phyloP scores from a whole-genome alignment of 1,140 invertebrate genomes.

The Ooceraea biroi region DNA sequence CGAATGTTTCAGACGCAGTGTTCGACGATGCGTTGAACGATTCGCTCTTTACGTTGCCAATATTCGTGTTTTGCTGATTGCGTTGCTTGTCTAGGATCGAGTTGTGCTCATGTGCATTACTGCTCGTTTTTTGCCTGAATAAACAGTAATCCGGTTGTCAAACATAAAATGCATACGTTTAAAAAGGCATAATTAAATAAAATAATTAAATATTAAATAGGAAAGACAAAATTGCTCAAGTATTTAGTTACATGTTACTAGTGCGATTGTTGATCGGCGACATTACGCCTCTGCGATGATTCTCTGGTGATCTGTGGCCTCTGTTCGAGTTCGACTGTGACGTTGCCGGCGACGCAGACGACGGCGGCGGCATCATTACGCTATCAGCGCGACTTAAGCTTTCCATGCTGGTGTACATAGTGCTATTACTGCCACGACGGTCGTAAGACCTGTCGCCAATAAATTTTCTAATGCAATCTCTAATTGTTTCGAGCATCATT shows the following conservation, averaged over 20 bases:
- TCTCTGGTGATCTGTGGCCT: constrained; percentile 72
- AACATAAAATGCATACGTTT: not conserved
- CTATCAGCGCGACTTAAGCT: constrained; percentile 83
- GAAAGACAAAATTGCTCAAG: constrained; percentile 23
- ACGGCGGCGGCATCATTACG: constrained; percentile 79
- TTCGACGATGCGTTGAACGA: constrained; percentile 73
- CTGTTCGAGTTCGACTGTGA: constrained; percentile 75
- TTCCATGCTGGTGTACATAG: constrained; percentile 85
- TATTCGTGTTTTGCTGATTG: constrained; percentile 69
- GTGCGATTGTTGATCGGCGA: constrained; percentile 69
- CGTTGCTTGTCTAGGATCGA: constrained; percentile 73
- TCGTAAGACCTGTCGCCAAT: constrained; percentile 78
- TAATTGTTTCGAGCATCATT: not conserved
- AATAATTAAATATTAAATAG: not conserved
- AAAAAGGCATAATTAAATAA: not conserved
- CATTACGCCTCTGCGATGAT: constrained; percentile 65
- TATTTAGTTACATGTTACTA: constrained; percentile 71
- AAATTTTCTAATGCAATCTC: constrained; percentile 16
- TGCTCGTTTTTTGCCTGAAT: constrained; percentile 73
- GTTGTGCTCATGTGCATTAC: constrained; percentile 71
- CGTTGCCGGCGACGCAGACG: constrained; percentile 73
- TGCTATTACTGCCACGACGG: constrained; percentile 84
- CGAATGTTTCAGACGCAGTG: constrained; percentile 76
- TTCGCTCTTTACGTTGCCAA: constrained; percentile 78
- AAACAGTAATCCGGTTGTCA: constrained; percentile 23